Base-by-base conservation (phyloP, 2,888 invertebrate species). In the Sussaba pulchella region DNA sequence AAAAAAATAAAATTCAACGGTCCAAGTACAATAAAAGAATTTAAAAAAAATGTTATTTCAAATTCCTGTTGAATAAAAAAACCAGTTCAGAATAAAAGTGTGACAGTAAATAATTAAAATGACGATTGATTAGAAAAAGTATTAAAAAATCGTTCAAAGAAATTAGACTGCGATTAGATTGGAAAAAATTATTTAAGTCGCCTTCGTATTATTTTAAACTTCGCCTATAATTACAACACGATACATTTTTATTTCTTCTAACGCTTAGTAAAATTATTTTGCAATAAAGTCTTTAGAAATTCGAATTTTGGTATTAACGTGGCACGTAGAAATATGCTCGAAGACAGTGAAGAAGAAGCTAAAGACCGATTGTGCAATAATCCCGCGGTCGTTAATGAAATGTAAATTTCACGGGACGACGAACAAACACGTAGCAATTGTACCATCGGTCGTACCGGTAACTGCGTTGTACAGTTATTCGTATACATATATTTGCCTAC, bases 311-410 rank as follows among this genome's bases (percentile, higher is more conserved):
- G 9, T 61, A 61, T 4, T 2, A 14, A 2, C 5, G 64, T n/a
- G 10, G 31, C 14, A 63, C 54, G 66, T 50, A 79, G 57, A 69
- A 74, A 26, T 26, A 67, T 31, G 41, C 41, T 31, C 39, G 21
- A 72, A 75, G 39, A 39, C 45, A 41, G 43, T 36, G 31, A 19
- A 17, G 52, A 63, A 72, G 71, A 63, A 67, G 57, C 63, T 67
- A 63, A 54, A 63, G 14, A 69, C 17, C 17, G 36, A 45, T 76
- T 76, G 76, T 76, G 72, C 19, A 72, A 80, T 19, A 17, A n/a
- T 64, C 17, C 64, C n/a, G 17, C 64, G 54, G 61, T 45, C 63
- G 61, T 81, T 77, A 70, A 73, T 81, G 57, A 77, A 76, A 70
- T 77, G 77, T 73, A 36, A 57, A 73, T 77, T 73, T 73, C 12